These are phyloP conservation scores for Rhombomys opimus DNA, from an alignment of 2,113 vertebrate species.

Conservation along the genomic window DNA sequence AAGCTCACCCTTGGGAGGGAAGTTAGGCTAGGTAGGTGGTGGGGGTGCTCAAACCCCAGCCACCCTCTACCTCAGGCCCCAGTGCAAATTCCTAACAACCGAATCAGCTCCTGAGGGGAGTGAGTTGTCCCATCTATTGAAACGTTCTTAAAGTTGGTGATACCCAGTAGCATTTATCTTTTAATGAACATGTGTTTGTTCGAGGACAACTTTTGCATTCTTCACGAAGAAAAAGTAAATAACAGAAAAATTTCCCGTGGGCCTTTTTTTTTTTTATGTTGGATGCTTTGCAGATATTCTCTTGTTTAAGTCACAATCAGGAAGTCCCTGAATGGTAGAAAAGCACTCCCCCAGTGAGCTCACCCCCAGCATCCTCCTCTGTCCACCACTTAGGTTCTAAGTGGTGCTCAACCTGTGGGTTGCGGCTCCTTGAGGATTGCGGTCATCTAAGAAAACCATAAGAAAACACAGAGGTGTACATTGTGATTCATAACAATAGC, in stretches of 20 bases:
- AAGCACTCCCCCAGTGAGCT: not conserved
- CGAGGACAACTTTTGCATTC: not conserved
- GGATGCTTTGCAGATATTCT: not conserved
- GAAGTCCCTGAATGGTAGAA: not conserved
- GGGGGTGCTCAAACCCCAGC: not conserved
- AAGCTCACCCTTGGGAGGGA: not conserved
- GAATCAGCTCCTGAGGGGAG: not conserved
- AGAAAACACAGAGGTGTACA: not conserved
- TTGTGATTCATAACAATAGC: not conserved
- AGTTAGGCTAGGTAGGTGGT: not conserved
- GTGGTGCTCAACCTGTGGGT: not conserved
- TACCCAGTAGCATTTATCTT: not conserved
- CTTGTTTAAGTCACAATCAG: not conserved
- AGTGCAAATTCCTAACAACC: not conserved
- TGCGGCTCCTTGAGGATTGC: not conserved
- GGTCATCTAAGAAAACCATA: not conserved
- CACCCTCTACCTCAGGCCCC: not conserved
- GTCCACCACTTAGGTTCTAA: not conserved
- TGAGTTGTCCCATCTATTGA: not conserved
- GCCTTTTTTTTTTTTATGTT: not conserved
- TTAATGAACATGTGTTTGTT: conserved; percentile 3
- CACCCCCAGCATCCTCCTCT: not conserved
- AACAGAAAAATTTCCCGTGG: not conserved
- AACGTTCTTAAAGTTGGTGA: not conserved
- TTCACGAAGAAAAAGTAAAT: not conserved